Percentiles rank a stretch among this genome's conserved stretches.
These are phyloP conservation scores for Alexandromys oeconomus DNA, from an alignment of 2,797 vertebrate species.

Conservation along the genomic window DNA sequence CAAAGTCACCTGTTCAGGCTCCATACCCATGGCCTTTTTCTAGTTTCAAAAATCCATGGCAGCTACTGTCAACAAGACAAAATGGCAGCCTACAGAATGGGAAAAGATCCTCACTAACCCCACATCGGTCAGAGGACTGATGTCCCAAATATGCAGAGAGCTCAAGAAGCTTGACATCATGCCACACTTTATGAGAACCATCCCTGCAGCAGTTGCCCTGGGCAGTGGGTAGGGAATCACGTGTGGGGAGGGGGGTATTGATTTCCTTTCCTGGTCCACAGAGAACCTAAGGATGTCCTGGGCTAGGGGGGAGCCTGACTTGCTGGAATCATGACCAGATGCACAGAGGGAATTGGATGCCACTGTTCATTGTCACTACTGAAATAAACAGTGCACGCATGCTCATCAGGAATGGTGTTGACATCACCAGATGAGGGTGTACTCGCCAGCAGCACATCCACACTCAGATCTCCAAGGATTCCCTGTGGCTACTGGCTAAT, in stretches of 20 bases:
- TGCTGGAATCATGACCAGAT: not conserved
- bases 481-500: accelerated
- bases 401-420: not conserved
- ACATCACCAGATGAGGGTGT: not conserved
- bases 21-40: not conserved
- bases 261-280: not conserved
- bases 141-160: no score
- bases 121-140: no score
- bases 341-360: not conserved
- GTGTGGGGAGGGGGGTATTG: no score
- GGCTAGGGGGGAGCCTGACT: not conserved
- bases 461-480: accelerated
- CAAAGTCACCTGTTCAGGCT: not conserved
- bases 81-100: no score
- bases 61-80: no score
- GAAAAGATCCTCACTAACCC: no score
- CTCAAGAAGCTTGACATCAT: no score
- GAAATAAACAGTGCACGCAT: not conserved
- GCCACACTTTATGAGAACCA: not conserved
- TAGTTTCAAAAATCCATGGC: no score
- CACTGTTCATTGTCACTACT: not conserved
- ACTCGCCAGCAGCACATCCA: accelerated
- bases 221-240: no score
- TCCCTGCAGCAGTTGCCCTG: not conserved
- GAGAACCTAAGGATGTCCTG: not conserved